Evolutionary conservation across 1,140 invertebrate genomes (phyloP), one percentile per base, ranked within the genome.

Genomic region (Melanaphis sacchari): DNA sequence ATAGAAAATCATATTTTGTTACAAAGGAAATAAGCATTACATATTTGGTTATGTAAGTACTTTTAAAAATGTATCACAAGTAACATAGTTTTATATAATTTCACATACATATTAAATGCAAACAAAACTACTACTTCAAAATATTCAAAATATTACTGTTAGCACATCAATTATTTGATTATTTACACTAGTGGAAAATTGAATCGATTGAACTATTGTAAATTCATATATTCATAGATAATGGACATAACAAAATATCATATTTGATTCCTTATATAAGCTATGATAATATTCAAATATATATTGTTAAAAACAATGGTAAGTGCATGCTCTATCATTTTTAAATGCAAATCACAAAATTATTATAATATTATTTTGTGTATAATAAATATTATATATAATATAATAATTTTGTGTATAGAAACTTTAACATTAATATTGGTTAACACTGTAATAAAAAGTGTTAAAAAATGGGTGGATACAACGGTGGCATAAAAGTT

Each of bases 141-240:
- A 84, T 40, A 2, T 26, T 84, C 82, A 84, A 84, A 26, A 84
- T 40, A 2, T 84, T 84, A 41, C 82, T 38, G 38, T 84, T 6
- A 40, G 82, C 9, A 84, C 82, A 84, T 84, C 41, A 84, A 84
- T 84, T 84, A 84, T 26, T 41, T 26, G 38, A 26, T 40, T 84
- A 84, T 84, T 22, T 38, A 84, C 26, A 84, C 24, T 84, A 26
- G 82, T 84, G 82, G 82, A 84, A 84, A 84, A 84, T 84, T 84
- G 82, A 40, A 40, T 40, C 3, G 24, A 21, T 18, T 76, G 31
- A 76, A n/a, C n/a, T 41, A 24, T 84, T n/a, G 59, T 5, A n/a
- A 76, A 84, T 3, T 38, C 40, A 2, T 40, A 84, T 84, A 84
- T 40, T 40, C 22, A 9, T 40, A n/a, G n/a, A n/a, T n/a, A 11